phyloP scores from a whole-genome alignment of 92 coral and sea anemone genomes.

The Zoanthus gigantus region DNA sequence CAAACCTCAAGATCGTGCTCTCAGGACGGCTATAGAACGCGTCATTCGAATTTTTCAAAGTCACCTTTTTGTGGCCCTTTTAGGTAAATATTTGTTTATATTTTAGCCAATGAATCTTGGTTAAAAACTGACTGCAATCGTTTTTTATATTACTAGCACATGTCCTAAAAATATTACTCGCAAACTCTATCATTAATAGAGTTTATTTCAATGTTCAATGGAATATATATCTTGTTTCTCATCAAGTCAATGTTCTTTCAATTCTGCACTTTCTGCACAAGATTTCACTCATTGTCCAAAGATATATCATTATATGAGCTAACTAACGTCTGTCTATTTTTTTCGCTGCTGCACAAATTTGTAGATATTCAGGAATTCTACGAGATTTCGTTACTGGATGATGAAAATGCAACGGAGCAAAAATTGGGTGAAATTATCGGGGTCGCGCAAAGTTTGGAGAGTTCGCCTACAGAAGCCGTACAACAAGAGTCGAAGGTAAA shows the following conservation, averaged over 20 bases:
- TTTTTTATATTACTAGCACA: background rate
- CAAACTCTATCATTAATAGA: background rate
- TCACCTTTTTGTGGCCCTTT: slow-evolving; percentile 88
- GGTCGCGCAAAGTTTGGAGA: slow-evolving; percentile 91
- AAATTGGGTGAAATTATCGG: slow-evolving; percentile 84
- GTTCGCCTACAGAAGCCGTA: slow-evolving; percentile 22
- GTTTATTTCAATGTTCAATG: too few species aligned
- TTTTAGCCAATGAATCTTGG: background rate
- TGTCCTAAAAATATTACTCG: background rate
- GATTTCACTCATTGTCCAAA: background rate
- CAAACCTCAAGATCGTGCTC: slow-evolving; percentile 96
- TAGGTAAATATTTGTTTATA: slow-evolving; percentile 73
- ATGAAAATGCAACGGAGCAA: slow-evolving; percentile 82
- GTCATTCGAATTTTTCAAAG: slow-evolving; percentile 98
- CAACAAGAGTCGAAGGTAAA: slow-evolving; percentile 40
- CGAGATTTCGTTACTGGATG: slow-evolving; percentile 92
- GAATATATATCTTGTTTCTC: too few species aligned
- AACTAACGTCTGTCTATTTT: slow-evolving; percentile 10
- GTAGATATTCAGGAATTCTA: slow-evolving; percentile 97
- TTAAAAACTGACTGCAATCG: slow-evolving; percentile 3
- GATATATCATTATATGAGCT: background rate
- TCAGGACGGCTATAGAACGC: slow-evolving; percentile 96
- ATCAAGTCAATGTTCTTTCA: too few species aligned
- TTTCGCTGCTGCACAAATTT: background rate
- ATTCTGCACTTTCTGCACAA: background rate